phyloP scores from a whole-genome alignment of 2,888 invertebrate species.

The Stenoptilia bipunctidactyla region DNA sequence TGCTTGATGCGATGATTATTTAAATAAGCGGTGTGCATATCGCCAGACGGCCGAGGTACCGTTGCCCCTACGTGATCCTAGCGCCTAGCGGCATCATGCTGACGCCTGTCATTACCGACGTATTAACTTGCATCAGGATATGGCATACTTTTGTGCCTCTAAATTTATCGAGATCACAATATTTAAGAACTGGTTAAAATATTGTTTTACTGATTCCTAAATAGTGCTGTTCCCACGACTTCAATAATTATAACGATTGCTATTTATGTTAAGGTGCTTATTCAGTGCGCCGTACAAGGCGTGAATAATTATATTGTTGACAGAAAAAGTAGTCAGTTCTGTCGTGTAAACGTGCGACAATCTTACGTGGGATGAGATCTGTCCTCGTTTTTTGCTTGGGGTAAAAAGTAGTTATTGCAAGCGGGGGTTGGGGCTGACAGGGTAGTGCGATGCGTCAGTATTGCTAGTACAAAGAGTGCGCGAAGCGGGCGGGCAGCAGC shows the following conservation, averaged over 20 bases:
- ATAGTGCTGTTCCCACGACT: neutral
- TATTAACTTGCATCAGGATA: constrained; percentile 47
- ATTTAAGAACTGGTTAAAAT: neutral
- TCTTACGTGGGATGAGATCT: constrained; percentile 23
- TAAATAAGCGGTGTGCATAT: constrained; percentile 43
- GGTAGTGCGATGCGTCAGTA: constrained; percentile 32
- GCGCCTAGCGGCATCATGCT: constrained; percentile 34
- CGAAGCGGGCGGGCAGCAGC: constrained; percentile 19
- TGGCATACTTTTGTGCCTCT: constrained; percentile 42
- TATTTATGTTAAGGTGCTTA: too few species aligned
- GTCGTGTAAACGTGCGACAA: constrained; percentile 27
- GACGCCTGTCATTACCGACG: constrained; percentile 35
- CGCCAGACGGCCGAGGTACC: constrained; percentile 30
- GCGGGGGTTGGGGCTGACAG: constrained; percentile 26
- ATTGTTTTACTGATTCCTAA: neutral
- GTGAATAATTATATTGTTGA: constrained; percentile 47
- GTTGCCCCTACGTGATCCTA: constrained; percentile 58
- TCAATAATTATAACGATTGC: too few species aligned
- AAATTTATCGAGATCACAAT: constrained; percentile 10
- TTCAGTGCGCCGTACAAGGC: constrained; percentile 47
- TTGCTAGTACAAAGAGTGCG: constrained; percentile 29
- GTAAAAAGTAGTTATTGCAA: constrained; percentile 26
- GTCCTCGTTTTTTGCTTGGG: constrained; percentile 15
- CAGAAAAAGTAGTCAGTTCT: constrained; percentile 50
- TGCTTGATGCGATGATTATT: constrained; percentile 44